phyloP scores from a whole-genome alignment of 1,140 invertebrate genomes.

The Olivierus martensii region DNA sequence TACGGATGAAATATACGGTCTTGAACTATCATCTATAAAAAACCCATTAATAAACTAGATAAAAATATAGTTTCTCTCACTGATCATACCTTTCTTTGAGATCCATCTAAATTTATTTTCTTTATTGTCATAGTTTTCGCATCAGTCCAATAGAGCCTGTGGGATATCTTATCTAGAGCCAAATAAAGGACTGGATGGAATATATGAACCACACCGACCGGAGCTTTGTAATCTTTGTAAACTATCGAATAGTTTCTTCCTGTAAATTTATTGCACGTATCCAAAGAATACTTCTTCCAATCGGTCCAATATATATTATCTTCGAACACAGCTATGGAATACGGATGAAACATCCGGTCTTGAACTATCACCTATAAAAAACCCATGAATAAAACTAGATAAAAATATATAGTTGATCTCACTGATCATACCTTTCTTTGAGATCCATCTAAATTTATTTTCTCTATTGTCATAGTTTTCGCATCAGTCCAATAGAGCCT shows the following conservation, averaged over 20 bases:
- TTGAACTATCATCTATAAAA: constrained; percentile 17
- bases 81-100: constrained; percentile 21
- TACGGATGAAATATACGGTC: constrained; percentile 52
- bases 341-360: constrained; percentile 49
- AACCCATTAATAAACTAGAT: background rate
- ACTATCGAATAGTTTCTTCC: constrained; percentile 38
- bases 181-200: constrained; percentile 36
- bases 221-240: constrained; percentile 24
- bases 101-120: constrained; percentile 38
- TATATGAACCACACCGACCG: constrained; percentile 30
- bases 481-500: constrained; percentile 40
- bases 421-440: constrained; percentile 21
- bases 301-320: constrained; percentile 78
- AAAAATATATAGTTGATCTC: background rate
- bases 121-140: constrained; percentile 37
- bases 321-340: constrained; percentile 71
- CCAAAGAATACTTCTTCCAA: constrained; percentile 35
- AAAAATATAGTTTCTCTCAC: background rate
- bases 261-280: constrained; percentile 29
- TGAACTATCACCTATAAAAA: constrained; percentile 17
- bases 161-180: constrained; percentile 35
- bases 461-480: constrained; percentile 37
- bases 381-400: background rate
- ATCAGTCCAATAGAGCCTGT: constrained; percentile 39
- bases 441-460: constrained; percentile 37